Percentiles rank a stretch among this genome's conserved stretches.
Conservation (phyloP, 2,113 vertebrate species). For the Ailuropoda melanoleuca region DNA sequence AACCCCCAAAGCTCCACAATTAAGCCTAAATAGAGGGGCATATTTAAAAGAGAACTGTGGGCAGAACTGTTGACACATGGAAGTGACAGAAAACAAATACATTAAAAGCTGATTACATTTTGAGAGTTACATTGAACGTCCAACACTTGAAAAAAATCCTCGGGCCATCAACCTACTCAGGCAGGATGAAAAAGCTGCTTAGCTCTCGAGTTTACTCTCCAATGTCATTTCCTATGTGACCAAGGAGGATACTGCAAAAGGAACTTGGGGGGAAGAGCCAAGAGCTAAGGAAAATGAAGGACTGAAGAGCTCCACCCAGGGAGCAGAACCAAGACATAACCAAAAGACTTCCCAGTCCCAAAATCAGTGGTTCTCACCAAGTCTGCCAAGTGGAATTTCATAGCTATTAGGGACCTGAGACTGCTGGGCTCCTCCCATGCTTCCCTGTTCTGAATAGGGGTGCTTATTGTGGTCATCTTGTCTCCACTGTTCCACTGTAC, state of each 20-base stretch:
- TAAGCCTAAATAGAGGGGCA: not conserved
- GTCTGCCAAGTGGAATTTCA: not conserved
- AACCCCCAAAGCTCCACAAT: not conserved
- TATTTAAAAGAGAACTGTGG: not conserved
- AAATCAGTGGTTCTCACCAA: not conserved
- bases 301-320: not conserved
- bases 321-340: not conserved
- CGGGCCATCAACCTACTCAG: not conserved
- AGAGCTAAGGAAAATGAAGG: not conserved
- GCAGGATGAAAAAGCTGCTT: not conserved
- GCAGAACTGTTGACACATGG: not conserved
- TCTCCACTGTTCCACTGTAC: not conserved
- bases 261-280: not conserved
- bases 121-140: not conserved
- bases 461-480: not conserved
- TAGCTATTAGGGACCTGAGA: not conserved
- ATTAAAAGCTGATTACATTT: not conserved
- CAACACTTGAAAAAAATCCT: not conserved
- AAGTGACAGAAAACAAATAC: not conserved
- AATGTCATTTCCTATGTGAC: not conserved
- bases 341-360: not conserved
- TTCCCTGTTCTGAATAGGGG: not conserved
- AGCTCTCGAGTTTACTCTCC: not conserved
- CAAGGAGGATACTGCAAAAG: not conserved
- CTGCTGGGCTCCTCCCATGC: not conserved